A percentile compares a stretch with the other conserved stretches of the same genome.
These are phyloP conservation scores for Lissonota sp. DNA, from an alignment of 2,888 invertebrate species.

Conservation along the genomic window DNA sequence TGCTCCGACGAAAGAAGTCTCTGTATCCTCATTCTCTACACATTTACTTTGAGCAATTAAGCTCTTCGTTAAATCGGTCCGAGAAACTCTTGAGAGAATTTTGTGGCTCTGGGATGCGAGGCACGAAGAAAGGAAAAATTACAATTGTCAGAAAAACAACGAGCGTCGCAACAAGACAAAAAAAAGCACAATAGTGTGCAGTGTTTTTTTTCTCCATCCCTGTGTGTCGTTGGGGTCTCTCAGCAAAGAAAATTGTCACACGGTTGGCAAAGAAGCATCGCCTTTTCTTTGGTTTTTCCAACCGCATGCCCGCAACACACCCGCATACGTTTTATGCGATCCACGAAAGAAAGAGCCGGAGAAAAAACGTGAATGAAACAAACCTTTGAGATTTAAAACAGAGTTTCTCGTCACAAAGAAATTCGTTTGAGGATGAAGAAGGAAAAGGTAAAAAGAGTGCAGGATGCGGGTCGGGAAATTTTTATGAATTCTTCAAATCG, in stretches of 20 bases:
- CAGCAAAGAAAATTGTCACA: too few relatives aligned
- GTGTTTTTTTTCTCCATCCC: neutral
- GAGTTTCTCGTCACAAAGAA: conserved; percentile 7
- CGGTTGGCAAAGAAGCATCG: neutral
- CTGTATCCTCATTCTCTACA: neutral
- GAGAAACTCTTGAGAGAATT: conserved; percentile 2
- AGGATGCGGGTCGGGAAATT: neutral
- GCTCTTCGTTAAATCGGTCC: conserved; percentile 33
- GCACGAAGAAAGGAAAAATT: neutral
- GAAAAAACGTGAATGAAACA: neutral
- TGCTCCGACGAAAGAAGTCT: conserved; percentile 10
- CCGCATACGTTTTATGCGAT: conserved; percentile 21
- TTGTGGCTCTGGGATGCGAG: neutral
- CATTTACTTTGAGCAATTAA: conserved; percentile 46
- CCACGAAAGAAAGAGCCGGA: neutral
- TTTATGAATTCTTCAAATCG: conserved; percentile 28
- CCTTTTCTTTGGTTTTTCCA: neutral
- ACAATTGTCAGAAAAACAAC: conserved; percentile 10
- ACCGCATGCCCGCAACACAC: conserved; percentile 17
- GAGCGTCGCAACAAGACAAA: neutral
- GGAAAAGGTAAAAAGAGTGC: conserved; percentile 2
- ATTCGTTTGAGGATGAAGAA: conserved; percentile 5
- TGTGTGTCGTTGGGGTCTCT: neutral
- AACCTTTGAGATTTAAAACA: conserved; percentile 19
- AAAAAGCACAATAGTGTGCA: neutral